phyloP scores from a whole-genome alignment of 2,888 invertebrate species.

The Odontomyia ornata region DNA sequence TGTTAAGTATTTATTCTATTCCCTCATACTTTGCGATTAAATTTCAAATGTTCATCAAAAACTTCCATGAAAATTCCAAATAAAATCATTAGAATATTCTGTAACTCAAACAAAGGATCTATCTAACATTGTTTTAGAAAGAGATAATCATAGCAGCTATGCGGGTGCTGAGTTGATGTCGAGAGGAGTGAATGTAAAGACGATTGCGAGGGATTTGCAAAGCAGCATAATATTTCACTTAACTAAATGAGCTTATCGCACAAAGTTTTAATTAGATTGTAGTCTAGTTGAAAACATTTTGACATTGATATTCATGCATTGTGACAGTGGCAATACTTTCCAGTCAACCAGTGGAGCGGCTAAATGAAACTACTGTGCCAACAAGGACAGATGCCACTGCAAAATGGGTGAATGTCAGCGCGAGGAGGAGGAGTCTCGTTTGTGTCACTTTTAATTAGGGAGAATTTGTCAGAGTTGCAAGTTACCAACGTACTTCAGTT shows the following conservation, averaged over 20 bases:
- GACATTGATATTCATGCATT: slow-evolving; percentile 44
- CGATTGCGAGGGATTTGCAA: neutral
- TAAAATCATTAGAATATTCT: neutral
- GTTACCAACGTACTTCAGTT: neutral
- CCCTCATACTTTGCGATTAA: too few species aligned
- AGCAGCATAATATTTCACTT: slow-evolving; percentile 50
- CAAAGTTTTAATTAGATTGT: slow-evolving; percentile 50
- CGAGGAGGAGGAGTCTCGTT: neutral
- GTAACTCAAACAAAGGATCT: neutral
- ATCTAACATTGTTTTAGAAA: neutral
- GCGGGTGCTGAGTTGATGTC: neutral
- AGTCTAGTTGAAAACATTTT: slow-evolving; percentile 42
- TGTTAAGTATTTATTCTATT: too few species aligned
- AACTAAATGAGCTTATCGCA: slow-evolving; percentile 49
- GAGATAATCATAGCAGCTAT: neutral
- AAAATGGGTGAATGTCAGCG: neutral
- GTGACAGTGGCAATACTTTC: slow-evolving; percentile 36
- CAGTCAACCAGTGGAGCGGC: neutral
- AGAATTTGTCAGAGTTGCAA: neutral
- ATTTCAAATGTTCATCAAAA: too few species aligned
- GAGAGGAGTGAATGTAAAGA: neutral
- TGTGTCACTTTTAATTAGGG: slow-evolving; percentile 25
- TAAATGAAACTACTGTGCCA: too few species aligned
- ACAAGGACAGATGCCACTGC: too few species aligned
- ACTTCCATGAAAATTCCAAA: too few species aligned